Conservation (phyloP, 2,113 vertebrate genomes). For the Diphyllodes magnificus region DNA sequence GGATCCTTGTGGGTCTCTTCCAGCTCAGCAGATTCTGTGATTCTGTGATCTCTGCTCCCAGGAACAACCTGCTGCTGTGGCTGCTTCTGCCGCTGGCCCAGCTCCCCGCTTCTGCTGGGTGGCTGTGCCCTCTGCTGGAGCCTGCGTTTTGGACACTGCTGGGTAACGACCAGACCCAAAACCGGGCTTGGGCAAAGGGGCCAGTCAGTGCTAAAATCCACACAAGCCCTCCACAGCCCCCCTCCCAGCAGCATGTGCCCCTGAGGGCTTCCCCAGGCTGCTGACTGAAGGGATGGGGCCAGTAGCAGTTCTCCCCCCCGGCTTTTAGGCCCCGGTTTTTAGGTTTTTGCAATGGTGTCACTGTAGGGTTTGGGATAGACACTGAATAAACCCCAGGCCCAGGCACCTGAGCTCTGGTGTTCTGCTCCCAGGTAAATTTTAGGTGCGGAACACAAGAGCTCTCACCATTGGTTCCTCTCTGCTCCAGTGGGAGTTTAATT, state of each 20-base stretch:
- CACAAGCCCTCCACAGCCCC: background rate
- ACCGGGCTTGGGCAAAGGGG: background rate
- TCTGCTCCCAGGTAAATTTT: background rate
- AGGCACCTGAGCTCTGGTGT: background rate
- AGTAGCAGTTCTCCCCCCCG: rapidly evolving
- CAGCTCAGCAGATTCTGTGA: background rate
- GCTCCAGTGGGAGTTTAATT: background rate
- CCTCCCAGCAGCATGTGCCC: rapidly evolving
- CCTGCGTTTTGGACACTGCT: background rate
- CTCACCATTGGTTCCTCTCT: background rate
- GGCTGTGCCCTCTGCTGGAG: conserved; percentile 54
- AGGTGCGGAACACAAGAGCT: background rate
- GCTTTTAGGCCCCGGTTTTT: background rate
- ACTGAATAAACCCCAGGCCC: background rate
- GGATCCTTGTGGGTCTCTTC: background rate
- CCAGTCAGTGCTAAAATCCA: background rate
- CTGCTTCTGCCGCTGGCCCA: background rate
- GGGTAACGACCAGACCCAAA: background rate
- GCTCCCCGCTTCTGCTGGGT: background rate
- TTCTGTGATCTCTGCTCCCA: background rate
- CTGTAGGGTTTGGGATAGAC: background rate
- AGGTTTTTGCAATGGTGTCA: background rate
- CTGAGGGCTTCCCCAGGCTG: background rate
- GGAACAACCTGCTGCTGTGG: background rate
- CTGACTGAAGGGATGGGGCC: background rate